Conservation (phyloP, 35 echinoderm and acorn worm species). For the Apostichopus parvimensis region DNA sequence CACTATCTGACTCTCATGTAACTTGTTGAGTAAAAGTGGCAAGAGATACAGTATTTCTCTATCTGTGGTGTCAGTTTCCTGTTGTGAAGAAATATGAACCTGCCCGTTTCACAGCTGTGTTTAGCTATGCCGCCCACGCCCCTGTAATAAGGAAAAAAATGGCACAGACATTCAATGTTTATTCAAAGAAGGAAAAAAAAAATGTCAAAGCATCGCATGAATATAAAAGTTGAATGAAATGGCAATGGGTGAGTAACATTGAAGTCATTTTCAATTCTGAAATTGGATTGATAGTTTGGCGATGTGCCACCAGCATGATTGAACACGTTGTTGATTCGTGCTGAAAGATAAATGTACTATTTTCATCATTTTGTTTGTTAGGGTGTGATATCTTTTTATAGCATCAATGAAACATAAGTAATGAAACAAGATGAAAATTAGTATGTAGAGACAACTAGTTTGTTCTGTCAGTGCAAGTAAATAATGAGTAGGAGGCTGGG, state of each 20-base stretch:
- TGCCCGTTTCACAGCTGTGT: constrained; percentile 4
- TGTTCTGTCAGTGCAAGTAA: too few relatives aligned
- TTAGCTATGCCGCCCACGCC: constrained; percentile 8
- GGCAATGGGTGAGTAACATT: neutral
- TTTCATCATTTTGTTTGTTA: too few relatives aligned
- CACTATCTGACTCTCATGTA: neutral
- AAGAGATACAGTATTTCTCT: neutral
- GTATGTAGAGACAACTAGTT: too few relatives aligned
- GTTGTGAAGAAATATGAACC: constrained; percentile 13
- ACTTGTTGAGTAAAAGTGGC: neutral
- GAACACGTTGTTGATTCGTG: neutral
- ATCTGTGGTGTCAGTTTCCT: neutral
- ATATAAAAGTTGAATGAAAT: neutral
- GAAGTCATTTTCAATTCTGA: constrained; percentile 1
- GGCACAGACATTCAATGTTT: neutral
- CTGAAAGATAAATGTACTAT: too few relatives aligned
- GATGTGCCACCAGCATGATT: neutral
- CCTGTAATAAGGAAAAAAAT: neutral
- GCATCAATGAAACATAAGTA: too few relatives aligned
- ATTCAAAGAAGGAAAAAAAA: neutral
- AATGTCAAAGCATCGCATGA: neutral
- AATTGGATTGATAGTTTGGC: neutral
- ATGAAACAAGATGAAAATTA: too few relatives aligned
- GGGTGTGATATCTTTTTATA: too few relatives aligned
- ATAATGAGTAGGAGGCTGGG: too few relatives aligned